Evolutionary conservation across 2,888 invertebrate species (phyloP).

Genomic region (Andrena bucephala): DNA sequence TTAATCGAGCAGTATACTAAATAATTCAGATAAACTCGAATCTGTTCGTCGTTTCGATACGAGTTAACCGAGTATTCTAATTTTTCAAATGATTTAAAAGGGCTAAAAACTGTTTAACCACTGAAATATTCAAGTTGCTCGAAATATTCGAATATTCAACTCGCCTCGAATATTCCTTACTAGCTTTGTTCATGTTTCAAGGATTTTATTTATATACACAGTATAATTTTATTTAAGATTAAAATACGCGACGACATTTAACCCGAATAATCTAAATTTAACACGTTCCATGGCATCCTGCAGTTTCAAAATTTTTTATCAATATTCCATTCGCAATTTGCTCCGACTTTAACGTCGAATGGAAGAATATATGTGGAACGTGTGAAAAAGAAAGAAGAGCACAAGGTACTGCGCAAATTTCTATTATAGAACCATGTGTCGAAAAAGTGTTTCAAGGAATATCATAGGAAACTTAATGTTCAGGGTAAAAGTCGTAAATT

Average conservation of each 20-base stretch:
- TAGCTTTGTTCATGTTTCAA: background rate
- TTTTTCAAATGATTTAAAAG: background rate
- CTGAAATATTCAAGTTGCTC: background rate
- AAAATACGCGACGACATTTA: background rate
- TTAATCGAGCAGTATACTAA: background rate
- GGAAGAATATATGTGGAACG: background rate
- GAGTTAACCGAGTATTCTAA: too few species aligned
- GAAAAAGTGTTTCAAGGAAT: background rate
- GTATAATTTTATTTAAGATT: background rate
- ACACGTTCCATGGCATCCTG: background rate
- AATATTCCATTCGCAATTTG: background rate
- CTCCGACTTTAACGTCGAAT: background rate
- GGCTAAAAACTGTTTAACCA: background rate
- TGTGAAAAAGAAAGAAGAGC: background rate
- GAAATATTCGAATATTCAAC: background rate
- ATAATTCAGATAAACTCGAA: background rate
- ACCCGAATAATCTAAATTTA: background rate
- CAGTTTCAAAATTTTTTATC: background rate
- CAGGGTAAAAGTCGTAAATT: background rate
- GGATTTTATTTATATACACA: background rate
- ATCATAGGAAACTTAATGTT: background rate
- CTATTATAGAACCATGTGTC: background rate
- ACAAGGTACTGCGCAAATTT: background rate
- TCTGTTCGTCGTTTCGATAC: background rate
- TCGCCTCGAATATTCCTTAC: background rate